A percentile compares a stretch with the other conserved stretches of the same genome.
These are phyloP conservation scores for Sitta europaea DNA, from an alignment of 2,113 vertebrate species.

Conservation along the genomic window DNA sequence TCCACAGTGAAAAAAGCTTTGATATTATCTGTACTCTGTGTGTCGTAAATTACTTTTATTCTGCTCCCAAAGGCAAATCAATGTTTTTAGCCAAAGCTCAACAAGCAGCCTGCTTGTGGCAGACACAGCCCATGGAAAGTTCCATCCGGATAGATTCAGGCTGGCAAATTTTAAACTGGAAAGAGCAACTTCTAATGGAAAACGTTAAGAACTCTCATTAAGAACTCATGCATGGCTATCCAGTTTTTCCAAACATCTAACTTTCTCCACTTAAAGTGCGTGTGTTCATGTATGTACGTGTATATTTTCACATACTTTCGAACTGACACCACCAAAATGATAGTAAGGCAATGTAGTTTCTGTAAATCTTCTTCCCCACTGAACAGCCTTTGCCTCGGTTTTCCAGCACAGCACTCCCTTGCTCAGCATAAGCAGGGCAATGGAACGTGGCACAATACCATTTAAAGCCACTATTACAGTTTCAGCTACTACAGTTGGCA, in stretches of 20 bases:
- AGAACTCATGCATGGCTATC: not conserved
- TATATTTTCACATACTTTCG: not conserved
- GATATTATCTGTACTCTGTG: not conserved
- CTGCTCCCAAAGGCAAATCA: not conserved
- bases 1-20: not conserved
- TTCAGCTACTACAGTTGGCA: not conserved
- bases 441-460: fast-evolving
- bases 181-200: not conserved
- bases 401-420: not conserved
- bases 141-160: not conserved
- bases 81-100: not conserved
- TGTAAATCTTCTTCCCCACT: not conserved
- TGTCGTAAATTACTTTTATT: not conserved
- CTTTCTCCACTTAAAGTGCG: not conserved
- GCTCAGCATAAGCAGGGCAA: not conserved
- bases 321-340: not conserved
- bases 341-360: not conserved
- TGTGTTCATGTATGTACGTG: fast-evolving
- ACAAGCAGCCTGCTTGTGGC: not conserved
- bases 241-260: not conserved
- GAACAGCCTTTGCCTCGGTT: not conserved
- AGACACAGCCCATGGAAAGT: not conserved
- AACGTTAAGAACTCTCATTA: not conserved
- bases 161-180: not conserved
- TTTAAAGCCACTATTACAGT: not conserved